Evolutionary conservation across 2,888 invertebrate genomes (phyloP).

Genomic region (Dromius quadrimaculatus): DNA sequence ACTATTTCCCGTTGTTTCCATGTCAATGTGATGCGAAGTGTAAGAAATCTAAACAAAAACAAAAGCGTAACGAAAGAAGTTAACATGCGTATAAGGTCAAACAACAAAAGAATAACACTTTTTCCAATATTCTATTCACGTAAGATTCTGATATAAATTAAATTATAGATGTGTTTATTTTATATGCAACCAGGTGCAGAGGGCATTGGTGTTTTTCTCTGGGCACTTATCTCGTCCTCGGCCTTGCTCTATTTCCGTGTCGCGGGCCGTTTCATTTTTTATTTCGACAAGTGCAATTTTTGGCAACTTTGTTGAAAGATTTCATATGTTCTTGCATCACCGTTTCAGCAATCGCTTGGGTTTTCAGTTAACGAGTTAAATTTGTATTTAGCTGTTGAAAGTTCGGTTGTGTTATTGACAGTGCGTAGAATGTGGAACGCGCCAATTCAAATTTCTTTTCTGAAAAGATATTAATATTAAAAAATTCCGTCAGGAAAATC

Average conservation of each 20-base stretch:
- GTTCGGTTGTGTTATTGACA: constrained; percentile 35
- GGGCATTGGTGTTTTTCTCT: neutral
- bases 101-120: too few species aligned
- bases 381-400: constrained; percentile 35
- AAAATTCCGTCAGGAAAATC: too few species aligned
- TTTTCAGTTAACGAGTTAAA: constrained; percentile 27
- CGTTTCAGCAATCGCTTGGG: constrained; percentile 25
- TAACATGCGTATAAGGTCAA: too few species aligned
- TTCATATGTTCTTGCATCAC: constrained; percentile 49
- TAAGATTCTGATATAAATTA: too few species aligned
- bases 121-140: too few species aligned
- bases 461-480: too few species aligned
- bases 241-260: constrained; percentile 40
- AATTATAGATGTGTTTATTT: too few species aligned
- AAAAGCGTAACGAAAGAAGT: constrained; percentile 24
- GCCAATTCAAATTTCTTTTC: too few species aligned
- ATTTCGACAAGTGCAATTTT: constrained; percentile 49
- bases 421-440: constrained; percentile 22
- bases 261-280: constrained; percentile 20
- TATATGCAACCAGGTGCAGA: constrained; percentile 10
- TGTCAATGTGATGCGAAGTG: constrained; percentile 29
- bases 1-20: constrained; percentile 29
- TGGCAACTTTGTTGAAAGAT: constrained; percentile 48
- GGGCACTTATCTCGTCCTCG: neutral
- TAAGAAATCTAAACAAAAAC: constrained; percentile 34